phyloP scores from a whole-genome alignment of 2,113 vertebrate genomes.

The Odocoileus hemionus region DNA sequence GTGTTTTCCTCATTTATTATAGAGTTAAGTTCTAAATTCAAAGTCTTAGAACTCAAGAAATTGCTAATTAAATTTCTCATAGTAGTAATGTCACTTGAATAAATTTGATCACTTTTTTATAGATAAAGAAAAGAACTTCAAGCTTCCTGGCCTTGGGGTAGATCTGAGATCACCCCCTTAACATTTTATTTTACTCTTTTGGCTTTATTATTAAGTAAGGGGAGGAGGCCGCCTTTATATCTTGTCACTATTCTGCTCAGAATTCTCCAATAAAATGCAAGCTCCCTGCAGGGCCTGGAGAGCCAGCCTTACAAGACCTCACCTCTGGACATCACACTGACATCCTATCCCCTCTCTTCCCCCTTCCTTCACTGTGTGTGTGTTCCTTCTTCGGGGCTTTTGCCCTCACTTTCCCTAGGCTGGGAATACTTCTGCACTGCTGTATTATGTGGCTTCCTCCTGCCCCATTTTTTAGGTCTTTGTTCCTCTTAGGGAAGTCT shows the following conservation, averaged over 20 bases:
- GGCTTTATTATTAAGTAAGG: not conserved
- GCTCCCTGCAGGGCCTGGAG: not conserved
- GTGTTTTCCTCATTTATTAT: not conserved
- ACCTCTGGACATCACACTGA: not conserved
- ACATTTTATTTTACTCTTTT: not conserved
- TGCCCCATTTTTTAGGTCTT: not conserved
- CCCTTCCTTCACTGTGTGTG: not conserved
- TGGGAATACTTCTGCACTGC: not conserved
- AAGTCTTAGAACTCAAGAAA: not conserved
- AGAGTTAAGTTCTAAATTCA: not conserved
- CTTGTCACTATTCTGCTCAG: not conserved
- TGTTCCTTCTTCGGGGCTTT: not conserved
- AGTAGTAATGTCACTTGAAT: not conserved
- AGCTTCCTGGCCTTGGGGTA: not conserved
- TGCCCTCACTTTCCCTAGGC: not conserved
- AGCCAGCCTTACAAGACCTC: not conserved
- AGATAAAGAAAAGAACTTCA: not conserved
- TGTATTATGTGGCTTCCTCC: not conserved
- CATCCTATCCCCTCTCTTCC: rapidly evolving
- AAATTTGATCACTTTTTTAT: not conserved
- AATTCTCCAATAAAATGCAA: not conserved
- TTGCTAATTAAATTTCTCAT: not conserved
- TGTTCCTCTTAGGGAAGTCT: not conserved
- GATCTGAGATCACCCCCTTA: not conserved
- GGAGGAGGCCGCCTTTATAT: not conserved